Percentiles rank a stretch among this genome's conserved stretches.
These are phyloP conservation scores for Anneissia japonica DNA, from an alignment of 35 echinoderm and acorn worm species.

Conservation along the genomic window DNA sequence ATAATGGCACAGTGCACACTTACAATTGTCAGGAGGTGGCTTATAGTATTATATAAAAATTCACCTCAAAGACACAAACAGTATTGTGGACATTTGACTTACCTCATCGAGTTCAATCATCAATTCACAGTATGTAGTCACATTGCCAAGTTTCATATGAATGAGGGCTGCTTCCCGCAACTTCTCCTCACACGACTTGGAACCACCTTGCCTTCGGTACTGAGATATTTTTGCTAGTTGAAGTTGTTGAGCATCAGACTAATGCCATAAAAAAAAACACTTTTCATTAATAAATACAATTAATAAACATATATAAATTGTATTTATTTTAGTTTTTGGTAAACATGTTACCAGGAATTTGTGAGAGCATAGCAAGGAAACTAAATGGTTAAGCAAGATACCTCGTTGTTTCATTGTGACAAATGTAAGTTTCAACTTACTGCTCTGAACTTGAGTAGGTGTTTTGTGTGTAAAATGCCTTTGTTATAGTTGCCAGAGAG, in stretches of 20 bases:
- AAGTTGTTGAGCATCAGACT: slow-evolving; percentile 89
- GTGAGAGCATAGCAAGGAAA: too few relatives aligned
- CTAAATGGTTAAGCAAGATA: too few relatives aligned
- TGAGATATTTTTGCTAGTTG: slow-evolving; percentile 67
- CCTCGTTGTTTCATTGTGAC: too few relatives aligned
- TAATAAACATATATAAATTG: neutral
- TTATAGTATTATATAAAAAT: too few relatives aligned
- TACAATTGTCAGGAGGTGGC: too few relatives aligned
- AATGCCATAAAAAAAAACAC: slow-evolving; percentile 5
- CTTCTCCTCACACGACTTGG: slow-evolving; percentile 55
- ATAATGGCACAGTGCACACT: too few relatives aligned
- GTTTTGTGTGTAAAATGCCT: slow-evolving; percentile 86
- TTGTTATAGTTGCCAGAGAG: slow-evolving; percentile 62
- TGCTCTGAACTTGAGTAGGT: slow-evolving; percentile 77
- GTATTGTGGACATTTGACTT: neutral
- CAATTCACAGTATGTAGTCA: slow-evolving; percentile 86
- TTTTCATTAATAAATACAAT: too few relatives aligned
- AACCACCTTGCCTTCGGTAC: slow-evolving; percentile 9
- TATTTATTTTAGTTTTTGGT: too few relatives aligned
- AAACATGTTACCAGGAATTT: too few relatives aligned
- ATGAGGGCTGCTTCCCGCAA: slow-evolving; percentile 76
- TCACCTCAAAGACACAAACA: too few relatives aligned
- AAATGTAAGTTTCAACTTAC: too few relatives aligned
- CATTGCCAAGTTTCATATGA: slow-evolving; percentile 80
- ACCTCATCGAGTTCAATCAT: slow-evolving; percentile 95